phyloP scores from a whole-genome alignment of 2,797 vertebrate species.

The Echiichthys vipera region DNA sequence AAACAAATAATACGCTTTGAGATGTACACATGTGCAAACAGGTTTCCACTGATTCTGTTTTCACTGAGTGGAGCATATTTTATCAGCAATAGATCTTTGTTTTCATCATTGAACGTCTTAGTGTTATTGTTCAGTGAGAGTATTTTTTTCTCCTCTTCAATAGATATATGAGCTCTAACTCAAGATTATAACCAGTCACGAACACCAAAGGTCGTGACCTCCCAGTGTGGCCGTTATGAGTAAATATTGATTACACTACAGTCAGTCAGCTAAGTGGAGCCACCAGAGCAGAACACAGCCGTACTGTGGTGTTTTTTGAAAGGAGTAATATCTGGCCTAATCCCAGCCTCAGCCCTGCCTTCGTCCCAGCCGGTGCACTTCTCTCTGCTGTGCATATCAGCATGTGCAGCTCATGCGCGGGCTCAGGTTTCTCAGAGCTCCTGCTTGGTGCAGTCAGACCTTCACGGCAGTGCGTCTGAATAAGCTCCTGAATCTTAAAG shows the following conservation, averaged over 20 bases:
- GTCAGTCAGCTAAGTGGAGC: constrained; percentile 75
- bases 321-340: constrained; percentile 71
- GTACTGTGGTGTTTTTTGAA: constrained; percentile 62
- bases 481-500: constrained; percentile 51
- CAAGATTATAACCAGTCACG: constrained; percentile 71
- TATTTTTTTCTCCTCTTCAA: constrained; percentile 12
- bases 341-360: constrained; percentile 65
- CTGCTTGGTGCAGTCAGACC: constrained; percentile 56
- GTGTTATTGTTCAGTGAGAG: constrained; percentile 33
- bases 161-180: constrained; percentile 67
- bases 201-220: constrained; percentile 76
- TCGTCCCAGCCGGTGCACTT: constrained; percentile 53
- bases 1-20: constrained; percentile 43
- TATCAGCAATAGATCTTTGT: not conserved
- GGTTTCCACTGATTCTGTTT: constrained; percentile 13
- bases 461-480: constrained; percentile 31
- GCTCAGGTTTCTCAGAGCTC: constrained; percentile 72
- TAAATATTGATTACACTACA: constrained; percentile 80
- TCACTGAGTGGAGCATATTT: constrained; percentile 12
- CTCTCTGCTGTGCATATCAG: constrained; percentile 72
- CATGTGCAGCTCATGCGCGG: constrained; percentile 56
- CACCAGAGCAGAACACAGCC: constrained; percentile 69
- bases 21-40: constrained; percentile 5
- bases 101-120: constrained; percentile 22
- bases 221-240: constrained; percentile 77